Percentiles rank a stretch among this genome's conserved stretches.
These are phyloP conservation scores for Pseudocheirus occidentalis DNA, from an alignment of 2,797 vertebrate genomes.

Conservation along the genomic window DNA sequence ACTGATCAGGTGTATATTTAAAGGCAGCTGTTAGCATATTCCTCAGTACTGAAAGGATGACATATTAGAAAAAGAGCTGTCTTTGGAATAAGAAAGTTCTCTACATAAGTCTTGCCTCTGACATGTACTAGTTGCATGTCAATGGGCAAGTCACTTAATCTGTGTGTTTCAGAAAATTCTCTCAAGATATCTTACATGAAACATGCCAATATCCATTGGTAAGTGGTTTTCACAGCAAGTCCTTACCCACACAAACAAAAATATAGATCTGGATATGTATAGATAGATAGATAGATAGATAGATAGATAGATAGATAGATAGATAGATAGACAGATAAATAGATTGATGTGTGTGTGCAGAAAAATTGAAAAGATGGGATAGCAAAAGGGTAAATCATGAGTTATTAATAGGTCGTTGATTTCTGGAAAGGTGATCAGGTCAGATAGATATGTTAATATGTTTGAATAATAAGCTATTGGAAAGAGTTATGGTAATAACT, in stretches of 20 bases:
- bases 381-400: too few species aligned
- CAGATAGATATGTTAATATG: too few species aligned
- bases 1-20: neutral
- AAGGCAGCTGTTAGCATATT: neutral
- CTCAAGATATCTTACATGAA: neutral
- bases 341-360: too few species aligned
- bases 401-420: too few species aligned
- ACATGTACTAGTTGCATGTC: neutral
- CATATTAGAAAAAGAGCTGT: neutral
- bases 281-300: too few species aligned
- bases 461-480: too few species aligned
- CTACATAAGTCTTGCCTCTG: neutral
- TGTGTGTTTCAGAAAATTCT: neutral
- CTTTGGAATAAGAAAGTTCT: neutral
- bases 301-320: too few species aligned
- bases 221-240: neutral
- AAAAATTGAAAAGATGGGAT: too few species aligned
- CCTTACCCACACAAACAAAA: neutral
- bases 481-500: too few species aligned
- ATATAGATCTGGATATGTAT: too few species aligned
- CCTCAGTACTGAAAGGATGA: neutral
- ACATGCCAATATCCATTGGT: neutral
- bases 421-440: too few species aligned
- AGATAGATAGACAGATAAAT: too few species aligned
- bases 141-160: neutral